These are phyloP conservation scores for Anguilla megastoma DNA, from an alignment of 2,797 vertebrate species.

Conservation along the genomic window DNA sequence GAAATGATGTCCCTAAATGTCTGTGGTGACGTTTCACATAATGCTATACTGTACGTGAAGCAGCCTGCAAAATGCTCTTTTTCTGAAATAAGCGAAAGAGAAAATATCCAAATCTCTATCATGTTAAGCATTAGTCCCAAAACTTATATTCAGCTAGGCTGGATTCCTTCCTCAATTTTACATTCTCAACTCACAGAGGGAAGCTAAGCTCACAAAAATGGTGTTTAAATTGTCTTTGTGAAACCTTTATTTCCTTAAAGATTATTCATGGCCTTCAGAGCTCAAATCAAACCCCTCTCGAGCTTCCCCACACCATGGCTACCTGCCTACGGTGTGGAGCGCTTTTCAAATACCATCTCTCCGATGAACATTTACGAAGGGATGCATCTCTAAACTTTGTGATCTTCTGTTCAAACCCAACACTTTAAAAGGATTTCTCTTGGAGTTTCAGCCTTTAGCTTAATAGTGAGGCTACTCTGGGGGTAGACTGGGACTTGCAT, in stretches of 20 bases:
- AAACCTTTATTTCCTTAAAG: conserved; percentile 25
- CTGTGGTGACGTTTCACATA: not conserved
- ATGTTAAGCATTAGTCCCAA: not conserved
- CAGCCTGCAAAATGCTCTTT: not conserved
- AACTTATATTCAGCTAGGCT: not conserved
- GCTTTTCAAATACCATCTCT: conserved; percentile 55
- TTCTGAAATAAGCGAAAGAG: not conserved
- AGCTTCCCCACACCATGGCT: conserved; percentile 42
- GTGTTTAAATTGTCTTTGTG: not conserved
- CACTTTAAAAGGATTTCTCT: conserved; percentile 35
- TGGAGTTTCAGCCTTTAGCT: conserved; percentile 59
- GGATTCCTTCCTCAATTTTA: not conserved
- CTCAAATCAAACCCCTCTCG: conserved; percentile 56
- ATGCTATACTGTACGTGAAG: not conserved
- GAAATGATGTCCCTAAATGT: not conserved
- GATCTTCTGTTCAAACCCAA: conserved; percentile 19
- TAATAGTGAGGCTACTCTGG: conserved; percentile 68
- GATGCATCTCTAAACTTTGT: conserved; percentile 54
- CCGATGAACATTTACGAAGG: conserved; percentile 63
- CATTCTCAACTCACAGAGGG: conserved; percentile 46
- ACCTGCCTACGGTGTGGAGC: conserved; percentile 46
- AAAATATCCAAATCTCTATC: not conserved
- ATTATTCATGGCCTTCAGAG: conserved; percentile 53
- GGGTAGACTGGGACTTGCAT: conserved; percentile 76
- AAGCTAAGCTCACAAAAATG: conserved; percentile 54